Evolutionary conservation across 1,140 invertebrate species (phyloP).

Genomic region (Drepana arcuata): DNA sequence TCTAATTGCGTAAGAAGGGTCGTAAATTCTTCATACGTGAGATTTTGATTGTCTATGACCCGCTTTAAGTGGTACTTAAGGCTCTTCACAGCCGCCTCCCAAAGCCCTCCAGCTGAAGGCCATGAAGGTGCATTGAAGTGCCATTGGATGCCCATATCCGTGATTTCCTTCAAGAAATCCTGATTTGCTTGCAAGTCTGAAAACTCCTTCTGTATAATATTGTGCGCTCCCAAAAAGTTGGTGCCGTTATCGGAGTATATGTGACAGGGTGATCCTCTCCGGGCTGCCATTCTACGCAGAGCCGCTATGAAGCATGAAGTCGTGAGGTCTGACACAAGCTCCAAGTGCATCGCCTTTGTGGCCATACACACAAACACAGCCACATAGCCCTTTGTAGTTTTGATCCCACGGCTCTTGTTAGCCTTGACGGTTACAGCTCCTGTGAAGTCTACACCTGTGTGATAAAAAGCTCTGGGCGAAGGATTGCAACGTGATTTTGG

Average conservation of each 20-base stretch:
- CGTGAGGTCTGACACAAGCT: slow-evolving; percentile 12
- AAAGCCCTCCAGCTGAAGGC: neutral
- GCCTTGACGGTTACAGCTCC: slow-evolving; percentile 23
- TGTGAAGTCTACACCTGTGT: slow-evolving; percentile 35
- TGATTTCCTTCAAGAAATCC: neutral
- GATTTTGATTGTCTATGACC: neutral
- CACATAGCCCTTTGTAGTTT: slow-evolving; percentile 10
- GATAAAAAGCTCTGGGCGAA: slow-evolving; percentile 21
- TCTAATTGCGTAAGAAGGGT: neutral
- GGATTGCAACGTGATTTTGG: slow-evolving; percentile 12
- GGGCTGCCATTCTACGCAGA: slow-evolving; percentile 31
- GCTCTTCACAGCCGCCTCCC: neutral
- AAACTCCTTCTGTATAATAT: neutral
- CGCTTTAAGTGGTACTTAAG: neutral
- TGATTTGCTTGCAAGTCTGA: neutral
- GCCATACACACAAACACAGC: slow-evolving; percentile 13
- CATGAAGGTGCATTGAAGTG: neutral
- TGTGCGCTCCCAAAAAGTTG: slow-evolving; percentile 17
- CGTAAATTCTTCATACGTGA: neutral
- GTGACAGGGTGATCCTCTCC: slow-evolving; percentile 19
- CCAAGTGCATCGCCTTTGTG: slow-evolving; percentile 28
- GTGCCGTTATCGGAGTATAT: slow-evolving; percentile 29
- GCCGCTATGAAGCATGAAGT: slow-evolving; percentile 31
- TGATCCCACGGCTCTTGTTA: slow-evolving; percentile 18
- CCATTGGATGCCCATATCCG: neutral